phyloP scores from a whole-genome alignment of 2,797 vertebrate species.

The Enteromius argenteus region DNA sequence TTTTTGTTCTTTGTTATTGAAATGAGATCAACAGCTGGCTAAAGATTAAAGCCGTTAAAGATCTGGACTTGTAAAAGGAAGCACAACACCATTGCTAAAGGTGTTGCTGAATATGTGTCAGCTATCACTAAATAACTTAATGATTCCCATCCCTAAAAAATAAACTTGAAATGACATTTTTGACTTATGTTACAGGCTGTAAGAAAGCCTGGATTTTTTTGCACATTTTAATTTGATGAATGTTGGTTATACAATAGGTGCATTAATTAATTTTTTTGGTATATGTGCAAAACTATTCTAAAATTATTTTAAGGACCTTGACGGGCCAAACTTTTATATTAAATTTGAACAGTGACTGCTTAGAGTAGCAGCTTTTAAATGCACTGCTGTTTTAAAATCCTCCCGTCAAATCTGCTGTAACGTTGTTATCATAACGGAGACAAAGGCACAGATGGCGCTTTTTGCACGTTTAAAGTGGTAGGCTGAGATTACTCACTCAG shows the following conservation, averaged over 20 bases:
- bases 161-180: not conserved
- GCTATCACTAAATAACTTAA: not conserved
- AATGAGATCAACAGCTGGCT: not conserved
- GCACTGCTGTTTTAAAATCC: slow-evolving; percentile 30
- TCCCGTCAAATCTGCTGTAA: not conserved
- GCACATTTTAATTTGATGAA: not conserved
- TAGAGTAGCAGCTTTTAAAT: slow-evolving; percentile 21
- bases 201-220: not conserved
- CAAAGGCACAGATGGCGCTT: slow-evolving; percentile 43
- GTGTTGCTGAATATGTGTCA: not conserved
- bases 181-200: not conserved
- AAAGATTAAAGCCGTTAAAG: too few species aligned
- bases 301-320: not conserved
- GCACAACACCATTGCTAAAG: not conserved
- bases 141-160: not conserved
- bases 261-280: not conserved
- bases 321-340: not conserved
- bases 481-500: slow-evolving; percentile 37
- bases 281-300: not conserved
- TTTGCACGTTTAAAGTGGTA: slow-evolving; percentile 41
- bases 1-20: not conserved
- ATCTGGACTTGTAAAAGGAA: not conserved
- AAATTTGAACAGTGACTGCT: slow-evolving; percentile 13
- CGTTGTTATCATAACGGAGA: slow-evolving; percentile 32
- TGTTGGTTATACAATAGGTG: not conserved